Evolutionary conservation across 2,888 invertebrate genomes (phyloP).

Genomic region (Cheilosia grossa): DNA sequence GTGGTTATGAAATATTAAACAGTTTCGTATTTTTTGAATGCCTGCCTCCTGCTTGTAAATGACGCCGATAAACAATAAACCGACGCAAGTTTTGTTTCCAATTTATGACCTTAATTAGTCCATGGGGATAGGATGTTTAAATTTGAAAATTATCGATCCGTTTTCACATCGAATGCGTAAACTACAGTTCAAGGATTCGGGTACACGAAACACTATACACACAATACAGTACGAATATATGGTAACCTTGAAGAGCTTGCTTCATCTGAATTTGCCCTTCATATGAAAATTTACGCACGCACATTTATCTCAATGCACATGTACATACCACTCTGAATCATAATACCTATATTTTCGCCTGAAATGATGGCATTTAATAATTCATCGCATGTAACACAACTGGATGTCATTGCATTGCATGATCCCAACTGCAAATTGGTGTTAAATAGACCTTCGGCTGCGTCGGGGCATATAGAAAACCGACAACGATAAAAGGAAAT

Average conservation of each 20-base stretch:
- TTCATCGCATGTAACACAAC: conserved; percentile 43
- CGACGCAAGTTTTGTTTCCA: background rate
- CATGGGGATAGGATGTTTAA: conserved; percentile 3
- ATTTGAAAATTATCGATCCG: conserved; percentile 33
- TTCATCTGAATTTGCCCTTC: conserved; percentile 29
- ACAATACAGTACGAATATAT: background rate
- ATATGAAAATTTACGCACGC: conserved; percentile 29
- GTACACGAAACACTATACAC: background rate
- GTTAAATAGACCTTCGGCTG: conserved; percentile 15
- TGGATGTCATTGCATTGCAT: conserved; percentile 48
- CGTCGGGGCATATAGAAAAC: background rate
- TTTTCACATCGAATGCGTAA: conserved; percentile 15
- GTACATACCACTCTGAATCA: background rate
- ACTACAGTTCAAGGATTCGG: conserved; percentile 25
- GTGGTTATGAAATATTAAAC: conserved; percentile 21
- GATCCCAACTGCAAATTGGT: conserved; percentile 48
- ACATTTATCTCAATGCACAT: conserved; percentile 27
- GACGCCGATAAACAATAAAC: background rate
- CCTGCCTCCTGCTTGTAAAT: background rate
- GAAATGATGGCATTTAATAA: conserved; percentile 61
- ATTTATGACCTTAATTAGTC: conserved; percentile 23
- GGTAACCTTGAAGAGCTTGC: conserved; percentile 28
- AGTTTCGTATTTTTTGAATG: conserved; percentile 25
- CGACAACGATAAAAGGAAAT: conserved; percentile 10
- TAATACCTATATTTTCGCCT: conserved; percentile 19